A percentile compares a stretch with the other conserved stretches of the same genome.
phyloP scores from a whole-genome alignment of 92 coral and sea anemone genomes.

The Umimayanthus chanpuru region DNA sequence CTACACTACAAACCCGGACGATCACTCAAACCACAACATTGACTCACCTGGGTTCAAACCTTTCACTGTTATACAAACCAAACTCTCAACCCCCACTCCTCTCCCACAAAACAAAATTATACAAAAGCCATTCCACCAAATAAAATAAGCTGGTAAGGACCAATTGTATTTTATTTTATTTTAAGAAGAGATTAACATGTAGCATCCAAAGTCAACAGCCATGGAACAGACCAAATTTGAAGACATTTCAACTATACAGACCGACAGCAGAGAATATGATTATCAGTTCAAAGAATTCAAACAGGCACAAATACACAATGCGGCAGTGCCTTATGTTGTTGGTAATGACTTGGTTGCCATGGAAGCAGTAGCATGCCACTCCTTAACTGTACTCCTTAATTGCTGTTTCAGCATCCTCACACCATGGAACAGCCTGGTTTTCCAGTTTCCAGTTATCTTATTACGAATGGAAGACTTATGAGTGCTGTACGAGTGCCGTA shows the following conservation, averaged over 20 bases:
- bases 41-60: too few relatives aligned
- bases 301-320: neutral
- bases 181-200: neutral
- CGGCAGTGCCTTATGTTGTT: neutral
- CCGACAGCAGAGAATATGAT: neutral
- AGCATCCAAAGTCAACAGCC: neutral
- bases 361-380: neutral
- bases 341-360: neutral
- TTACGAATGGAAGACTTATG: neutral
- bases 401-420: neutral
- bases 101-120: too few relatives aligned
- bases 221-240: neutral
- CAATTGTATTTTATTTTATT: too few relatives aligned
- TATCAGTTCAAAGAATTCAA: neutral
- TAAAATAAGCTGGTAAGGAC: too few relatives aligned
- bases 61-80: too few relatives aligned
- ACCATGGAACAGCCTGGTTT: neutral
- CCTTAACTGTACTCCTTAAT: neutral
- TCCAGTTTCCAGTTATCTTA: neutral
- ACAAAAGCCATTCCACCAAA: too few relatives aligned
- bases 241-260: neutral
- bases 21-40: too few relatives aligned
- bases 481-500: neutral
- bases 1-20: too few relatives aligned
- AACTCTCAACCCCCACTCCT: too few relatives aligned